Percentiles rank a stretch among this genome's conserved stretches.
Conservation (phyloP, 1,140 invertebrate genomes). For the Caenorhabditis latens region DNA sequence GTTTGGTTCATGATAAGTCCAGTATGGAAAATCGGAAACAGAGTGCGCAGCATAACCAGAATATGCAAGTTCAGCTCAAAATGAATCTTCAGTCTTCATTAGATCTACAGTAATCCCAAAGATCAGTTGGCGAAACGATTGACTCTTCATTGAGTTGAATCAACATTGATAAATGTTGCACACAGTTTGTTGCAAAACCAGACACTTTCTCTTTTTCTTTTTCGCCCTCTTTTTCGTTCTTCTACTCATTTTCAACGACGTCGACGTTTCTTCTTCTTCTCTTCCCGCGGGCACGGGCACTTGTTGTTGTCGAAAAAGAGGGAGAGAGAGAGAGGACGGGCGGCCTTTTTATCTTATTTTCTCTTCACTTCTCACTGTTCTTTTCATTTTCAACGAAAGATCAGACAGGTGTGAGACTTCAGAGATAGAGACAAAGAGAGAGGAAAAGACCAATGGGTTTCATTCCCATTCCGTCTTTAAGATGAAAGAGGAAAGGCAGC, state of each 20-base stretch:
- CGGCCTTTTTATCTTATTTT: neutral
- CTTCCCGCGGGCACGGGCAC: constrained; percentile 19
- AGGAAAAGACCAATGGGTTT: constrained; percentile 43
- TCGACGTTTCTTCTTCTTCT: neutral
- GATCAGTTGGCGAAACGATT: neutral
- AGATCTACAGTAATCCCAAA: neutral
- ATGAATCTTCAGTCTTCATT: too few relatives aligned
- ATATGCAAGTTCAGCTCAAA: too few relatives aligned
- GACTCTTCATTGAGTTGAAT: neutral
- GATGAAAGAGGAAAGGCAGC: neutral
- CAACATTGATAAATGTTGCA: constrained; percentile 10
- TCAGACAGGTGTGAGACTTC: constrained; percentile 21
- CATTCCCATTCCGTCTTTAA: neutral
- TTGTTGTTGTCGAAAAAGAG: constrained; percentile 10
- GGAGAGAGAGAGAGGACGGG: constrained; percentile 7
- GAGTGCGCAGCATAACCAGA: too few relatives aligned
- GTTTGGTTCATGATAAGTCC: too few relatives aligned
- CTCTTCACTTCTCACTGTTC: neutral
- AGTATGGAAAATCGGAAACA: too few relatives aligned
- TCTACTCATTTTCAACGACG: constrained; percentile 6
- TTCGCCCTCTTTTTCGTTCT: neutral
- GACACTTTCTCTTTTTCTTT: constrained; percentile 10
- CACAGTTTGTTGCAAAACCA: constrained; percentile 37
- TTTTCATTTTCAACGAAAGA: constrained; percentile 18
- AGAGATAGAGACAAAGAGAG: constrained; percentile 5